Evolutionary conservation across 1,140 invertebrate genomes (phyloP), one percentile per base, ranked within the genome.

Genomic region (Dufourea novaeangliae): DNA sequence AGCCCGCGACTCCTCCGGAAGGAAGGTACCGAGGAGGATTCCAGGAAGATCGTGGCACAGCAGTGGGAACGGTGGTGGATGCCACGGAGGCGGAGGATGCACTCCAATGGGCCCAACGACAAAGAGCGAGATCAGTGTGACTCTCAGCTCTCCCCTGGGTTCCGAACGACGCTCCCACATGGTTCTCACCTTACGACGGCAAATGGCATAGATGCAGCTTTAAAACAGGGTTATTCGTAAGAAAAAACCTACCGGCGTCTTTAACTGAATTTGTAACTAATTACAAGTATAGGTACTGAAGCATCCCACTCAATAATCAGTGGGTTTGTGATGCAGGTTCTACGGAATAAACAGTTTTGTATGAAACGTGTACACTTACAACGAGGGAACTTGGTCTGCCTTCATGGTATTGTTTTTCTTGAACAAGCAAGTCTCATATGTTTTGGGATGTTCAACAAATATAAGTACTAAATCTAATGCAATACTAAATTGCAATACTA

Each of bases 91-190:
- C 56, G 86, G 81, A 88, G 86, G 87, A 85, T 89, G 85, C 87
- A 88, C 87, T 89, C 85, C 71, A 88, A 88, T 85, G 78, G 86
- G 75, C 74, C 72, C 63, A 61, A 77, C 84, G 87, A 87, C 88
- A 90, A 90, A 89, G 89, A 89, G 87, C 84, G 86, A 89, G 89
- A 90, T 90, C 89, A 85, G 88, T 86, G 87, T 87, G 88, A 90
- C 88, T 90, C 88, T 88, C 86, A 82, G 80, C 56, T 80, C 41
- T 88, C 88, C 86, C 86, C 17, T 79, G 87, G 87, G 86, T 25
- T 81, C 50, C 17, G 73, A 78, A 78, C 82, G 71, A 82, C 72
- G 79, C 54, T 85, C 80, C 78, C 85, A 82, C 80, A 87, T 84
- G 84, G 82, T 87, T 84, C 81, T 87, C 84, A 84, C 85, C 82